These are phyloP conservation scores for Hetaerina americana DNA, from an alignment of 1,140 invertebrate genomes.

Conservation along the genomic window DNA sequence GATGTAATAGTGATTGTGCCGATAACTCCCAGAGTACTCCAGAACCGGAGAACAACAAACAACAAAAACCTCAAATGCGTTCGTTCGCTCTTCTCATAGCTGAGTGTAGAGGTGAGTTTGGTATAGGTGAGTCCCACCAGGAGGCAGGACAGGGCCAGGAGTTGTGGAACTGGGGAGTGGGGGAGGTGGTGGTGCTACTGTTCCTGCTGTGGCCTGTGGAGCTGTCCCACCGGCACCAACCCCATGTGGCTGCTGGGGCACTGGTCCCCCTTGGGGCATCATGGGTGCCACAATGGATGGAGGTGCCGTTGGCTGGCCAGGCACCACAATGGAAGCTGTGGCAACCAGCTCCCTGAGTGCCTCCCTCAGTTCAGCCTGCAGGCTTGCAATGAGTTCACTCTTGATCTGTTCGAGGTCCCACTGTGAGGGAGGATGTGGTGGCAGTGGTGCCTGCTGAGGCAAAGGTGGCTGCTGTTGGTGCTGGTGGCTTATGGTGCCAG, in stretches of 20 bases:
- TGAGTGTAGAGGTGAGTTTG: conserved; percentile 32
- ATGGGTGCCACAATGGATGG: not conserved
- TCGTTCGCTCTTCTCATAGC: conserved; percentile 19
- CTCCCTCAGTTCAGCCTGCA: conserved; percentile 25
- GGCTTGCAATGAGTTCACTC: conserved; percentile 24
- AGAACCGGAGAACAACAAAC: no score
- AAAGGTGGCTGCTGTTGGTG: not conserved
- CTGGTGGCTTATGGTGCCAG: not conserved
- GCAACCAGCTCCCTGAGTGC: conserved; percentile 13
- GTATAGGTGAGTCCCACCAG: conserved; percentile 25
- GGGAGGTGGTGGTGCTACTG: not conserved
- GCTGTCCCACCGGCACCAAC: no score
- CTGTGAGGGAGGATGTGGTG: conserved; percentile 15
- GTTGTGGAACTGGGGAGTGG: conserved; percentile 5
- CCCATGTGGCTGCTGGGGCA: no score
- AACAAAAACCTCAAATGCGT: no score
- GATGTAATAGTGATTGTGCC: no score
- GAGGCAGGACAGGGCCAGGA: conserved; percentile 8
- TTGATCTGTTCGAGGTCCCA: conserved; percentile 27
- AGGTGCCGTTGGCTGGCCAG: not conserved
- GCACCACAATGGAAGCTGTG: no score
- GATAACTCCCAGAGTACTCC: no score
- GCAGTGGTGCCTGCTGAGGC: conserved; percentile 13
- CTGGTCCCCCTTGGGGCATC: no score
- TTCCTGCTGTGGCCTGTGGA: not conserved